Evolutionary conservation across 1,140 invertebrate species (phyloP), one percentile per base, ranked within the genome.

Genomic region (Neelides sp.): DNA sequence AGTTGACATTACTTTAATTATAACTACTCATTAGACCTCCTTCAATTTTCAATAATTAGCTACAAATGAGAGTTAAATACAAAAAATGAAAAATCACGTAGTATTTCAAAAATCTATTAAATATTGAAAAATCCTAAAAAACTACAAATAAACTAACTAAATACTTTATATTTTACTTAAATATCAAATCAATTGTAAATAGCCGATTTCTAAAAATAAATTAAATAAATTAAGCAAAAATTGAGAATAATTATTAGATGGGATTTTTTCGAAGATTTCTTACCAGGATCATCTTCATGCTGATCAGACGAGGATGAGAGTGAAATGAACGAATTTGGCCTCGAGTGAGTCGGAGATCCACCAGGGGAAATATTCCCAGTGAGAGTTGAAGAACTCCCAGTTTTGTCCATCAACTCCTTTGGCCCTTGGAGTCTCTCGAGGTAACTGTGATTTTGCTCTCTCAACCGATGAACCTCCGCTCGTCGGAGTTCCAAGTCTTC

Each of bases 401-500:
- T 17, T 12, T 51, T 52, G 32, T 3, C 30, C 15, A 24, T 40
- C 22, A 24, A 5, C 20, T 23, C 34, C 24, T 37, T 17, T 28
- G 53, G 13, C 24, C 27, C 30, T 24, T 53, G 39, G 17, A 60
- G 39, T 47, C 55, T 43, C 37, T 57, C 59, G 35, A 59, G 57
- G 37, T 59, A 60, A 19, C 58, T 48, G 60, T 59, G 52, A 59
- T 65, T 57, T 58, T 64, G 52, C 53, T 62, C 54, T 48, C 63
- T 39, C 28, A 60, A 26, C 49, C 59, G 34, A 24, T 57, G 41
- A 1, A 61, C 24, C 37, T 61, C 59, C 23, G 50, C 52, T 4
- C 59, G 28, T 41, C 59, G 34, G 15, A 45, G 13, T 28, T 61
- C 59, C 36, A 43, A 24, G 20, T 61, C 55, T 20, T 61, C 59